A percentile compares a stretch with the other conserved stretches of the same genome.
Conservation (phyloP, 2,888 invertebrate species). For the Nomada ruficornis region DNA sequence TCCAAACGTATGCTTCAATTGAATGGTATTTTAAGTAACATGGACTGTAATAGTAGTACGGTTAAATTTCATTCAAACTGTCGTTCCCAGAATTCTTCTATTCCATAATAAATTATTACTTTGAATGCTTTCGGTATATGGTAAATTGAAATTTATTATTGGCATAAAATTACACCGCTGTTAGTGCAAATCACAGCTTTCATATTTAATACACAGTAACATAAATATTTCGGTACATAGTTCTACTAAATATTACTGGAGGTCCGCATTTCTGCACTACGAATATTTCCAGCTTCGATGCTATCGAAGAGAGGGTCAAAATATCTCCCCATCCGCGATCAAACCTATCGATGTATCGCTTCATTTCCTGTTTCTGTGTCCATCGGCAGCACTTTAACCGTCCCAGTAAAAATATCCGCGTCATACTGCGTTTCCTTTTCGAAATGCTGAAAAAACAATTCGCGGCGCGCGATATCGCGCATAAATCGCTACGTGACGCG, state of each 20-base stretch:
- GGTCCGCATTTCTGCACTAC: too few species aligned
- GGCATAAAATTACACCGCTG: neutral
- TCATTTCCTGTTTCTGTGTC: neutral
- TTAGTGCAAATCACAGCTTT: neutral
- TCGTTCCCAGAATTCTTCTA: neutral
- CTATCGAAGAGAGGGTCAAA: too few species aligned
- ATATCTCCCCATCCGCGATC: too few species aligned
- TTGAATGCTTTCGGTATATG: neutral
- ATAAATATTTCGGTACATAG: neutral
- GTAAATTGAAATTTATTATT: neutral
- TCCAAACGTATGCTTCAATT: conserved; percentile 7
- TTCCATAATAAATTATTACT: neutral
- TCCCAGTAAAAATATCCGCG: neutral
- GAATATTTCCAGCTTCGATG: too few species aligned
- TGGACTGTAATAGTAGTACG: too few species aligned
- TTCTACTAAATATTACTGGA: neutral
- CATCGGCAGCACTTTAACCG: neutral
- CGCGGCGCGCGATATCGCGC: conserved; percentile 5
- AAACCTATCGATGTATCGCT: neutral
- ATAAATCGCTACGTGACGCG: conserved; percentile 35
- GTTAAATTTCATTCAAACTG: neutral
- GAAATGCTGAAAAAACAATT: conserved; percentile 31
- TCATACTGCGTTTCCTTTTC: conserved; percentile 6
- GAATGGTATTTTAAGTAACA: neutral
- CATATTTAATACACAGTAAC: neutral